phyloP scores from a whole-genome alignment of 2,113 vertebrate species.

The Notarius quadriscutis region DNA sequence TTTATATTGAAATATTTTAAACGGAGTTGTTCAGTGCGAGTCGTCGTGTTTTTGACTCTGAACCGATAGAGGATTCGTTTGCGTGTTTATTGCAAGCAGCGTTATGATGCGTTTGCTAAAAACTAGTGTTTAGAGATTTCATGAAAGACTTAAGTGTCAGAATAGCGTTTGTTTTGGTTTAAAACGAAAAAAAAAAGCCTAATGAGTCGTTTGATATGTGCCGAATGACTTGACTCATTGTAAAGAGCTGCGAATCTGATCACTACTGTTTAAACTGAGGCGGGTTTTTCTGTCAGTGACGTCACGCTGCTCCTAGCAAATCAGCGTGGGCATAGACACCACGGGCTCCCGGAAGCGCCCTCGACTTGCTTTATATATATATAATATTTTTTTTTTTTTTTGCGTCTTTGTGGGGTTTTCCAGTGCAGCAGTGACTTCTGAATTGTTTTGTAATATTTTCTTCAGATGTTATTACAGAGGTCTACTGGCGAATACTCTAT shows the following conservation, averaged over 20 bases:
- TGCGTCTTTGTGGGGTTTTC: not conserved
- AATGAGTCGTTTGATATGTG: not conserved
- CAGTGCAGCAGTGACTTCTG: not conserved
- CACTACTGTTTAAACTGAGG: slow-evolving; percentile 24
- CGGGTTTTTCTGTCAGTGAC: slow-evolving; percentile 37
- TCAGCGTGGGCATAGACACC: not conserved
- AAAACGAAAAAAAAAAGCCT: rapidly evolving
- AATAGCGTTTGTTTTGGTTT: not conserved
- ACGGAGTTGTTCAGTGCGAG: not conserved
- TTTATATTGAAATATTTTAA: not conserved
- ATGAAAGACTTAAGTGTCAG: not conserved
- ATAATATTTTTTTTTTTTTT: not conserved
- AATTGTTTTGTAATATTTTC: not conserved
- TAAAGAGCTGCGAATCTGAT: not conserved
- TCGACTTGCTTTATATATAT: not conserved
- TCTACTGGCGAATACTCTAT: not conserved
- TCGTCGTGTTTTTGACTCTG: not conserved
- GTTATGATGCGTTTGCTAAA: not conserved
- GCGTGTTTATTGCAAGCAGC: not conserved
- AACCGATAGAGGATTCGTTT: not conserved
- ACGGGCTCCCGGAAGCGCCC: not conserved
- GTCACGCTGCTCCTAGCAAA: slow-evolving; percentile 42
- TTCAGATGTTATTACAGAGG: not conserved
- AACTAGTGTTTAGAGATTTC: not conserved
- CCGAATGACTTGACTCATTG: not conserved